Base-by-base conservation (phyloP, 2,888 invertebrate genomes). In the Ceriagrion tenellum region DNA sequence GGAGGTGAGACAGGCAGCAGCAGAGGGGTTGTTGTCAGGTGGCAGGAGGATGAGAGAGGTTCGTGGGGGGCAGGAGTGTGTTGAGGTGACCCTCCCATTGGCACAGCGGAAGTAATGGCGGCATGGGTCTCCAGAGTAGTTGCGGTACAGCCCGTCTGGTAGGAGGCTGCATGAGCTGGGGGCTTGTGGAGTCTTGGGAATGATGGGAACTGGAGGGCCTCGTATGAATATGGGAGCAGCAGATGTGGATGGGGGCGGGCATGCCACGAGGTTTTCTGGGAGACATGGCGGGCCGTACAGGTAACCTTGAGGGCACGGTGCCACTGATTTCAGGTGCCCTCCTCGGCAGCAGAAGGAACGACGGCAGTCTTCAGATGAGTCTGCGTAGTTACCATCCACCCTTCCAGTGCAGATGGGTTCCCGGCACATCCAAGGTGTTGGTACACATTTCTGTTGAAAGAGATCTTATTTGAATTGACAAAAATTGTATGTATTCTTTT, bases 371-470 rank as follows among this genome's bases (percentile, higher is more conserved):
- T 98, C 97, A 2, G 97, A 97, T 12, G 97, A 97, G 96, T 98
- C 98, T 55, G 97, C 97, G 96, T 97, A 97, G 88, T 97, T 96
- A 0, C 98, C 98, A 96, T 98, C 97, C 1, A 97, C 97, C 88
- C 97, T 97, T 0, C 97, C 97, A 16, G 97, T 97, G 96, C 98
- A 98, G 88, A 97, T 97, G 26, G 97, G 97, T 96, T 98, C 98
- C 96, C 97, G 97, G 96, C 98, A 98, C 55, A 97, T 97, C 95
- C 97, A 97, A 26, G 95, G 95, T 40, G 95, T 93, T n/a, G 63
- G n/a, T 69, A 95, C 95, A 95, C 96, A 96, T 59, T 90, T 95
- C 96, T 96, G 95, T 30, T 95, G 95, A 88, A 89, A 95, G 95
- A 59, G 1, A 59, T 59, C 18, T 8, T 20, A 59, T 59, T 47